Evolutionary conservation across 2,888 invertebrate genomes (phyloP).

Genomic region (Xestia sexstrigata): DNA sequence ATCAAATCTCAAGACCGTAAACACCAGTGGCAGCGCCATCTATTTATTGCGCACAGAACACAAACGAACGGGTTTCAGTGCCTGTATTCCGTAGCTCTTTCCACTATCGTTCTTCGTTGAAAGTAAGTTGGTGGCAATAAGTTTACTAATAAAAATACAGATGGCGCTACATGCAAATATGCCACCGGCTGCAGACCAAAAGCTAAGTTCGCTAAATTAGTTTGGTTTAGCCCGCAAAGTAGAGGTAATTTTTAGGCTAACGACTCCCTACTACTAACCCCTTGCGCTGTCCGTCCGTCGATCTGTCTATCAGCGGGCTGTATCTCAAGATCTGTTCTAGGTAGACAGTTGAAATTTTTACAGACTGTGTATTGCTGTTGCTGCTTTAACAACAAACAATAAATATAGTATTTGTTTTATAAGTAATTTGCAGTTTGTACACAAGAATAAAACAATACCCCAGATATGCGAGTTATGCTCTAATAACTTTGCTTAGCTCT

Average conservation of each 20-base stretch:
- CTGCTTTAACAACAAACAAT: no score
- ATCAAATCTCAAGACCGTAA: not conserved
- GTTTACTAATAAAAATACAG: not conserved
- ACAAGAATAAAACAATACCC: no score
- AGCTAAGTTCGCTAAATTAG: not conserved
- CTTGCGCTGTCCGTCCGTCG: no score
- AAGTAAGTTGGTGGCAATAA: not conserved
- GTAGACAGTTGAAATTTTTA: no score
- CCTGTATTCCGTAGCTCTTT: not conserved
- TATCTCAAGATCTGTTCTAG: no score
- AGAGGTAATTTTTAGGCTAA: not conserved
- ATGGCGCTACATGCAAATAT: not conserved
- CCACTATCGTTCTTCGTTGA: not conserved
- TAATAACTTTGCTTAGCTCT: no score
- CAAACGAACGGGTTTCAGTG: not conserved
- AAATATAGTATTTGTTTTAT: no score
- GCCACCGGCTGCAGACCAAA: not conserved
- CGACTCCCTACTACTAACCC: no score
- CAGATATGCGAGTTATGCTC: no score
- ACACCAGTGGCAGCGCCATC: conserved; percentile 5
- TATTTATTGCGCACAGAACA: not conserved
- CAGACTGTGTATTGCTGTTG: no score
- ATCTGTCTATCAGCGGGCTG: no score
- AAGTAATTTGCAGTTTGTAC: no score
- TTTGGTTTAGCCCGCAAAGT: not conserved